These are phyloP conservation scores for Melanerpes formicivorus DNA, from an alignment of 2,113 vertebrate species.

Conservation along the genomic window DNA sequence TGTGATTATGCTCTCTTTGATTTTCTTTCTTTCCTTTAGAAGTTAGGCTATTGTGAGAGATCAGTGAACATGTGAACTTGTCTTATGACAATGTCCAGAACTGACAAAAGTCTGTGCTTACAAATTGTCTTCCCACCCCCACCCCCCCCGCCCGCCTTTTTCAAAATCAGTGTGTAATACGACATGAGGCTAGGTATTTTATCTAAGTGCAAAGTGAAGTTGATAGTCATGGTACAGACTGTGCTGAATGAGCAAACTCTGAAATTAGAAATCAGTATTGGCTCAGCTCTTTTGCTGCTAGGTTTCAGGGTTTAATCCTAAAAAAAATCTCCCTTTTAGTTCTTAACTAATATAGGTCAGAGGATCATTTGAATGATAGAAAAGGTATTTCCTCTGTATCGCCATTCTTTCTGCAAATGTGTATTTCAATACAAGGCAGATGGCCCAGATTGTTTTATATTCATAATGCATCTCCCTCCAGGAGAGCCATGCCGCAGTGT, in stretches of 20 bases:
- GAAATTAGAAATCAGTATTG: not conserved
- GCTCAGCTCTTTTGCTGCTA: not conserved
- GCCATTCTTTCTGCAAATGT: not conserved
- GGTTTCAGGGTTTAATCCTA: conserved; percentile 5
- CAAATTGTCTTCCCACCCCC: too few species aligned
- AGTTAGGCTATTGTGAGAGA: not conserved
- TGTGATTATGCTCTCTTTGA: not conserved
- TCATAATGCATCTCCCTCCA: not conserved
- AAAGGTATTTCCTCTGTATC: not conserved
- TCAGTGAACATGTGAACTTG: not conserved
- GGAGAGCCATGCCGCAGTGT: not conserved
- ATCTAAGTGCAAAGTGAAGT: not conserved
- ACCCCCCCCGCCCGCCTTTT: not conserved
- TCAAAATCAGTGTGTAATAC: not conserved
- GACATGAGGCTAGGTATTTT: not conserved
- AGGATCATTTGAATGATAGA: not conserved
- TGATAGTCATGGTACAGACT: not conserved
- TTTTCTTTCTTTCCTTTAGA: not conserved
- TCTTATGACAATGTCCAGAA: not conserved
- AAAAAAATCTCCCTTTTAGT: not conserved
- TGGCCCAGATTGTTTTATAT: conserved; percentile 7
- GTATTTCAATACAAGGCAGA: conserved; percentile 19
- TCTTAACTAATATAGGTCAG: not conserved
- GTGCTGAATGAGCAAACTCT: not conserved
- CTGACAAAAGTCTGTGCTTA: not conserved